Evolutionary conservation across 2,888 invertebrate genomes (phyloP).

Genomic region (Hecatera dysodea): DNA sequence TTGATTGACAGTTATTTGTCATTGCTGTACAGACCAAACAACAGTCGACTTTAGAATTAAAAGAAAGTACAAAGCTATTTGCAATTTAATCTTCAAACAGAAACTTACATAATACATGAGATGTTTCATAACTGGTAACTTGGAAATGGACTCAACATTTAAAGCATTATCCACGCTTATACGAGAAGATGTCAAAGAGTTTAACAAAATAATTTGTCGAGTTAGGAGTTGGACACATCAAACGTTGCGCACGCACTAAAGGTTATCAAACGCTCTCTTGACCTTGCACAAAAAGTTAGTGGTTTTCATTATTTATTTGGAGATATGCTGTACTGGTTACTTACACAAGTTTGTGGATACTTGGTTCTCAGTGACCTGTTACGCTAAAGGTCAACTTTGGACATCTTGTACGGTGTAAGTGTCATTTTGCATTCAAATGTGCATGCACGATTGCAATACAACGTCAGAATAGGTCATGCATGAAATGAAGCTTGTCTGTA

Average conservation of each 20-base stretch:
- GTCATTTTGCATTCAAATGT: not conserved
- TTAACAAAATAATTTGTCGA: constrained; percentile 36
- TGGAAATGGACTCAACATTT: constrained; percentile 33
- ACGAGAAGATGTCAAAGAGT: constrained; percentile 31
- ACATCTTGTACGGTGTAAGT: not conserved
- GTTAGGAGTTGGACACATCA: constrained; percentile 53
- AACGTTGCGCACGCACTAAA: constrained; percentile 38
- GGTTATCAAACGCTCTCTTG: constrained; percentile 43
- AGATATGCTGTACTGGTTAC: constrained; percentile 2
- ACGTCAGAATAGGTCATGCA: not conserved
- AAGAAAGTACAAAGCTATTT: not conserved
- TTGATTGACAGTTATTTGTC: too few species aligned
- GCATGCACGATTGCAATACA: not conserved
- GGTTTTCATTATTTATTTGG: constrained; percentile 27
- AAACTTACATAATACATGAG: constrained; percentile 19
- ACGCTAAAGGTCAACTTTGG: constrained; percentile 26
- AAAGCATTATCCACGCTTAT: constrained; percentile 14
- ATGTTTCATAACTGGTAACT: constrained; percentile 27
- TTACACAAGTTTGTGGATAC: constrained; percentile 31
- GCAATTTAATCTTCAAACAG: constrained; percentile 7
- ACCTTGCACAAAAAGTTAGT: constrained; percentile 49
- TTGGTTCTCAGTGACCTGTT: constrained; percentile 28
- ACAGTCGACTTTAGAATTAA: too few species aligned
- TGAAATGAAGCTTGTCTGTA: not conserved
- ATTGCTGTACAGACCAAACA: too few species aligned